Base-by-base conservation (phyloP, 37 sponge, comb jelly and placozoan species). In the Amphimedon queenslandica region DNA sequence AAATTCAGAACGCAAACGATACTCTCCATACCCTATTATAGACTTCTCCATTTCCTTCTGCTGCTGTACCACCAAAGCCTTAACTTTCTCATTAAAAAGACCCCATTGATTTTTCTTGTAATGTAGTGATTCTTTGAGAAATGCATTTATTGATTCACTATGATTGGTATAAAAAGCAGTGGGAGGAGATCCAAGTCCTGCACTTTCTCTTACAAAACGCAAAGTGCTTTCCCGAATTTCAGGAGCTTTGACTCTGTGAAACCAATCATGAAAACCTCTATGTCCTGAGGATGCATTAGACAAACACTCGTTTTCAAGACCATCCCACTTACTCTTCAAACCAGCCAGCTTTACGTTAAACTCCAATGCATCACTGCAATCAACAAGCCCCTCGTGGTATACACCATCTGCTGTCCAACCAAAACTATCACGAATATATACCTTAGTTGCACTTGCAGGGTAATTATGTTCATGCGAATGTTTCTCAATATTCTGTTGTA, bases 381-480 rank as follows among this genome's bases (percentile, higher is more conserved):
- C 69, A 1, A 40, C 69, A 47, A 47, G 51, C 8, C 51, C 51
- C 13, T 47, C 51, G 13, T 47, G 51, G 51, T 47, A 47, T 18
- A 13, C 13, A 13, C 51, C 51, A 47, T 47, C 51, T 47, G 37
- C 4, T 35, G 76, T 69, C 58, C 43, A 40, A 28, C 83, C 83
- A 75, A 82, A 70, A 29, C 75, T 69, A 70, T 82, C 83, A 24
- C 37, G 37, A 21, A 69, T 27, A n/a, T 58, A 68, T 36, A 74
- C 75, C 31, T 53, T 55, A 23, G 38, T 74, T 10, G 39, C 11
- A 30, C 3, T 28, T 3, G 51, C n/a, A 1, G 83, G 55, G n/a
- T 75, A 24, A 18, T 76, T 37, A 6, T 70, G 51, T 47, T 75
- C 55, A 27, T 28, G 64, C 1, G 75, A 65, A 34, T 82, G 68